Conservation (phyloP, 2,113 vertebrate genomes). For the Mastomys natalensis region DNA sequence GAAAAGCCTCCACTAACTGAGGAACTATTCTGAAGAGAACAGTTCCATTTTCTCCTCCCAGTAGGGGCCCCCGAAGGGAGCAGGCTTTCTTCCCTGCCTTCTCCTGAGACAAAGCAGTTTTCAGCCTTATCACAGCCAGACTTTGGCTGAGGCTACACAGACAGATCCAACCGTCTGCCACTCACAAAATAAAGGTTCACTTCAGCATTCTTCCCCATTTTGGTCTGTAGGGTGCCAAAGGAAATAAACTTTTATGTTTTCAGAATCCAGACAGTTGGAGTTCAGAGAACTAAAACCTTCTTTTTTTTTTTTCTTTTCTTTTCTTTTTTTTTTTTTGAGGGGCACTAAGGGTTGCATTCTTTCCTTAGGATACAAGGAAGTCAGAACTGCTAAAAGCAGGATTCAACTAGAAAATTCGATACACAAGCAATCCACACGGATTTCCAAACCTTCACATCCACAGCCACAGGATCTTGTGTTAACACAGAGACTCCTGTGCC, state of each 20-base stretch:
- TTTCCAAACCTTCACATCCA: neutral
- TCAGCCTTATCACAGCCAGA: slow-evolving; percentile 50
- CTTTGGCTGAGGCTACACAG: slow-evolving; percentile 36
- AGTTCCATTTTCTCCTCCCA: neutral
- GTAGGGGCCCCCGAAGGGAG: neutral
- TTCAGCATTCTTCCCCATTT: slow-evolving; percentile 36
- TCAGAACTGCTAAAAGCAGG: slow-evolving; percentile 27
- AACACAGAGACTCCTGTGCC: neutral
- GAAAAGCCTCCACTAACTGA: slow-evolving; percentile 27
- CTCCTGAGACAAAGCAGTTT: slow-evolving; percentile 34
- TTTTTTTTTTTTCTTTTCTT: rapidly evolving
- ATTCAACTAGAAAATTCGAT: slow-evolving; percentile 50
- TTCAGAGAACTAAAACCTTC: slow-evolving; percentile 60
- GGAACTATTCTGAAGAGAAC: neutral
- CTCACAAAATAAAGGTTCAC: slow-evolving; percentile 38
- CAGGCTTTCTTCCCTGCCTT: neutral
- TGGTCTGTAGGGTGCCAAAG: slow-evolving; percentile 62
- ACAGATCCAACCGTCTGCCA: neutral
- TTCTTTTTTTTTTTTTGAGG: neutral
- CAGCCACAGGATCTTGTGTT: neutral
- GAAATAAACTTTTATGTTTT: slow-evolving; percentile 70
- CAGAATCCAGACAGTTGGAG: slow-evolving; percentile 46
- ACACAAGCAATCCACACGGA: neutral
- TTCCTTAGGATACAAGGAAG: slow-evolving; percentile 32
- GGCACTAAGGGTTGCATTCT: neutral